Conservation (phyloP, 2,888 invertebrate species). For the Tetranychus truncatus region DNA sequence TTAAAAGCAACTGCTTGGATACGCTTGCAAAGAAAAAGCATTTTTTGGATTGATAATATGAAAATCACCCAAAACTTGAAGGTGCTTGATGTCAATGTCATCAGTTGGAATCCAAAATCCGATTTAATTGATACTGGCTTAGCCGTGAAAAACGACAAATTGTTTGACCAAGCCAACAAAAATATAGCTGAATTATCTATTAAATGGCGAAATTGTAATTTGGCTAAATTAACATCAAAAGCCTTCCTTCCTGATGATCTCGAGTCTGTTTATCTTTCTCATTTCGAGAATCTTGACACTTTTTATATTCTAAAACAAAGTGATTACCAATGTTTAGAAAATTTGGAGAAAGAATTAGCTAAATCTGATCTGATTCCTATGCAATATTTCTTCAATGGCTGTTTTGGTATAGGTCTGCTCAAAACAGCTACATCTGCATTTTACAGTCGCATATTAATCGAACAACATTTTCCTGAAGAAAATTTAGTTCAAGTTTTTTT, state of each 20-base stretch:
- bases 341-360: not conserved
- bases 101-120: not conserved
- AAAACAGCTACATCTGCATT: not conserved
- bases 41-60: slow-evolving; percentile 15
- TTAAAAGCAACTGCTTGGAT: slow-evolving; percentile 11
- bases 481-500: not conserved
- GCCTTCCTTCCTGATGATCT: not conserved
- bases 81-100: not conserved
- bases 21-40: slow-evolving; percentile 11
- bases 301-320: not conserved
- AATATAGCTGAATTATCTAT: not conserved
- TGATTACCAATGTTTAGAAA: not conserved
- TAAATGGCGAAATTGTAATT: slow-evolving; percentile 7
- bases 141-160: not conserved
- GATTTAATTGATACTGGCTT: not conserved
- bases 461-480: not conserved
- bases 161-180: not conserved
- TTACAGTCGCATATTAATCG: not conserved
- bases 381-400: not conserved
- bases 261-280: not conserved
- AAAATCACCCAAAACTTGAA: slow-evolving; percentile 6
- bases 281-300: not conserved
- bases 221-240: not conserved
- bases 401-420: not conserved
- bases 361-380: not conserved